phyloP scores from a whole-genome alignment of 2,888 invertebrate genomes.

The Mantis religiosa region DNA sequence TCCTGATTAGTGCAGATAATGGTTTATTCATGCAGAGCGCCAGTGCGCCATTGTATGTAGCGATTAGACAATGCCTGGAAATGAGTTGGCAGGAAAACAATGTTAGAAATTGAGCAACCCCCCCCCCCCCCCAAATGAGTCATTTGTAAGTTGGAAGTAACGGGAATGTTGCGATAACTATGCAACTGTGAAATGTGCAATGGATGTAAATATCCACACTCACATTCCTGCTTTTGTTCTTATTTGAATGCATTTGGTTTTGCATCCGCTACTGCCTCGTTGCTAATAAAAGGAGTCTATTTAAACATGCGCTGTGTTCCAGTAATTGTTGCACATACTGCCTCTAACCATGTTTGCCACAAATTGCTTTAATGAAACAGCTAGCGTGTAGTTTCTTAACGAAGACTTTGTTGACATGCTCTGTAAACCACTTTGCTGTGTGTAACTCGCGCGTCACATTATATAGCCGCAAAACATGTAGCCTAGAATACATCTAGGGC shows the following conservation, averaged over 20 bases:
- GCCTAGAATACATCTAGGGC: neutral
- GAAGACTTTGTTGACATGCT: neutral
- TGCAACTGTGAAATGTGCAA: neutral
- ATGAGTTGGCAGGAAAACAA: neutral
- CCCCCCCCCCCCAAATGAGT: neutral
- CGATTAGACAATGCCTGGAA: neutral
- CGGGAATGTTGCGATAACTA: neutral
- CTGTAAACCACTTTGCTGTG: neutral
- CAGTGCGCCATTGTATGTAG: neutral
- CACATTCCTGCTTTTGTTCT: neutral
- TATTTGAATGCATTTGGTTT: neutral
- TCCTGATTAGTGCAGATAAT: neutral
- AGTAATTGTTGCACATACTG: neutral
- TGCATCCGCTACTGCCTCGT: neutral
- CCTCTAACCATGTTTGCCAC: neutral
- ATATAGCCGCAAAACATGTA: neutral
- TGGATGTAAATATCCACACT: neutral
- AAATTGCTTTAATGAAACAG: neutral
- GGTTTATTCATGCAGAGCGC: neutral
- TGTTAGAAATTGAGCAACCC: neutral
- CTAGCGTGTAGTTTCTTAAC: neutral
- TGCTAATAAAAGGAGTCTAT: neutral
- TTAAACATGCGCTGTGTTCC: neutral
- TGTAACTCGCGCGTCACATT: neutral
- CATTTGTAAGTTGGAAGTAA: neutral